Evolutionary conservation across 2,113 vertebrate genomes (phyloP).

Genomic region (Pyrgilauda ruficollis): DNA sequence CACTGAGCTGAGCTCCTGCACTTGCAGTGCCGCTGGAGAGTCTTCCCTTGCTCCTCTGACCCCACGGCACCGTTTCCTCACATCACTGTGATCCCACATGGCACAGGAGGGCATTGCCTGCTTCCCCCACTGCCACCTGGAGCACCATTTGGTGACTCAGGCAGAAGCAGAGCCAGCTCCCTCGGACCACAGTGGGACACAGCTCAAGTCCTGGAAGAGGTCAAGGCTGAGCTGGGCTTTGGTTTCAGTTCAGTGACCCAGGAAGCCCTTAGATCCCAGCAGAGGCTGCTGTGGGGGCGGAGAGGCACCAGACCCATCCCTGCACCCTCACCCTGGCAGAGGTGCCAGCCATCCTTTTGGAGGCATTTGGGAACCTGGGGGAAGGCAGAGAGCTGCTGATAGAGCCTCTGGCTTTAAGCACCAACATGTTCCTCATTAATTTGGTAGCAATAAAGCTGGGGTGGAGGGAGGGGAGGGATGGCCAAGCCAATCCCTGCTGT

Average conservation of each 20-base stretch:
- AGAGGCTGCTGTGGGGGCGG: neutral
- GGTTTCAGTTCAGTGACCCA: neutral
- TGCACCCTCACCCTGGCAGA: neutral
- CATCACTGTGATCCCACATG: neutral
- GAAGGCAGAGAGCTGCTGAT: neutral
- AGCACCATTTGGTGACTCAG: neutral
- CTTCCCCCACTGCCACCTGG: neutral
- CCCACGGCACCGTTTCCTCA: neutral
- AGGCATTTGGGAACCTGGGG: neutral
- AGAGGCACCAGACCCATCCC: neutral
- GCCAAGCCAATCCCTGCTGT: neutral
- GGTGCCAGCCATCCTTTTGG: neutral
- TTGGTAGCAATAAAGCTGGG: neutral
- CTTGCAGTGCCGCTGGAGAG: neutral
- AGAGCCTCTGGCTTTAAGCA: neutral
- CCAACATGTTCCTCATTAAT: neutral
- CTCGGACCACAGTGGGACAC: neutral
- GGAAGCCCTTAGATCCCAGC: neutral
- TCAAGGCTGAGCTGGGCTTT: neutral
- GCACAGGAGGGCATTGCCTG: neutral
- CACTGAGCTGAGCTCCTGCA: neutral
- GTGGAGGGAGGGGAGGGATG: neutral
- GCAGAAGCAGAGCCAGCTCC: neutral
- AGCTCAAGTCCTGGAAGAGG: neutral
- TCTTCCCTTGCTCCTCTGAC: neutral